phyloP scores from a whole-genome alignment of 1,140 invertebrate species.

The Drosophila arawakana region DNA sequence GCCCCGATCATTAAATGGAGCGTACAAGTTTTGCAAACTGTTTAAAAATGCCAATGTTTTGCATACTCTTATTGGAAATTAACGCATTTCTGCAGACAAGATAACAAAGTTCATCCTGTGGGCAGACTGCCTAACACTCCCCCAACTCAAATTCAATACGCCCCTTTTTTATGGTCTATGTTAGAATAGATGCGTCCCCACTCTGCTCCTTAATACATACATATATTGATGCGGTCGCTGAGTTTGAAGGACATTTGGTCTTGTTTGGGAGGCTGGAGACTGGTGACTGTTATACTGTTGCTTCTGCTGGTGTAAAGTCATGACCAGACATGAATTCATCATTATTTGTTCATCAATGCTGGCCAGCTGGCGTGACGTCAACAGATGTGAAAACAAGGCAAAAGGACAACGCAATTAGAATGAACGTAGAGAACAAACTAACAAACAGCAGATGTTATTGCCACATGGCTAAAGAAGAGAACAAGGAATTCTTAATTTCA shows the following conservation, averaged over 20 bases:
- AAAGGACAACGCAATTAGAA: constrained; percentile 35
- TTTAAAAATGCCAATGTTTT: constrained; percentile 5
- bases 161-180: constrained; percentile 5
- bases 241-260: constrained; percentile 25
- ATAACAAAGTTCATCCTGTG: constrained; percentile 48
- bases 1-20: constrained; percentile 6
- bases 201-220: neutral
- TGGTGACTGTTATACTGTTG: constrained; percentile 33
- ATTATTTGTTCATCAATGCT: constrained; percentile 50
- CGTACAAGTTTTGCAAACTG: constrained; percentile 7
- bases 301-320: constrained; percentile 48
- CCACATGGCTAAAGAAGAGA: constrained; percentile 23
- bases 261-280: neutral
- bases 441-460: constrained; percentile 51
- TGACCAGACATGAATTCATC: constrained; percentile 80
- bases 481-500: neutral
- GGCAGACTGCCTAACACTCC: neutral
- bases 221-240: constrained; percentile 7
- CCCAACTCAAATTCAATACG: constrained; percentile 27
- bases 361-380: constrained; percentile 56
- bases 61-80: constrained; percentile 30
- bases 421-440: constrained; percentile 13
- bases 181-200: constrained; percentile 6
- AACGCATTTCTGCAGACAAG: constrained; percentile 15
- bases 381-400: constrained; percentile 47